Evolutionary conservation across 2,797 vertebrate species (phyloP).

Genomic region (Emys orbicularis): DNA sequence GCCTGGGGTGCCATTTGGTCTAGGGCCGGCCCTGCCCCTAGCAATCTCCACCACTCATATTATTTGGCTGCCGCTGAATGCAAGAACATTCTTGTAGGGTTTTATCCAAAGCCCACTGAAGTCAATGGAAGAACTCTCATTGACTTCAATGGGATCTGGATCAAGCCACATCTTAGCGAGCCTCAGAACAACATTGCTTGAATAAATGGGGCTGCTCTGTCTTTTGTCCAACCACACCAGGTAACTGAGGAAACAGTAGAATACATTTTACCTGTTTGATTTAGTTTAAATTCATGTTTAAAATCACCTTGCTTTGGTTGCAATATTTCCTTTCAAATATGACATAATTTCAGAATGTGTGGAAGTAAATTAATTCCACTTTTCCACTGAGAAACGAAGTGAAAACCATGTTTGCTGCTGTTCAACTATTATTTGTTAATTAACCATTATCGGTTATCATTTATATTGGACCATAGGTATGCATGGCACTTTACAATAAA

Average conservation of each 20-base stretch:
- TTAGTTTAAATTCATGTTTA: not conserved
- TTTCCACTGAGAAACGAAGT: constrained; percentile 8
- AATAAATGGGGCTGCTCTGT: not conserved
- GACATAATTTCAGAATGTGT: not conserved
- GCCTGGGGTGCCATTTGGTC: too few relatives aligned
- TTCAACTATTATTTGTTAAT: not conserved
- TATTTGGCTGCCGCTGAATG: not conserved
- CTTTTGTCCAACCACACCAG: not conserved
- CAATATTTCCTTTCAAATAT: not conserved
- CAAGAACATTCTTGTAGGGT: not conserved
- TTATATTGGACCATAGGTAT: not conserved
- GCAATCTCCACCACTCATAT: not conserved
- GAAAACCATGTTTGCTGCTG: not conserved
- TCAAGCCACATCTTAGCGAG: not conserved
- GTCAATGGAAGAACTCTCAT: accelerated
- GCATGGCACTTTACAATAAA: not conserved
- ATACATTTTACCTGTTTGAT: not conserved
- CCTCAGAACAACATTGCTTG: not conserved
- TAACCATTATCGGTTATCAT: not conserved
- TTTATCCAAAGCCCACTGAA: not conserved
- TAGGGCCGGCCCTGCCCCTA: not conserved
- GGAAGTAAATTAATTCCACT: not conserved
- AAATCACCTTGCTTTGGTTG: not conserved
- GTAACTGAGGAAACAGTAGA: not conserved
- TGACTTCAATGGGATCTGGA: not conserved